A percentile compares a stretch with the other conserved stretches of the same genome.
Conservation (phyloP, 2,113 vertebrate species). For the Fulmarus glacialis region DNA sequence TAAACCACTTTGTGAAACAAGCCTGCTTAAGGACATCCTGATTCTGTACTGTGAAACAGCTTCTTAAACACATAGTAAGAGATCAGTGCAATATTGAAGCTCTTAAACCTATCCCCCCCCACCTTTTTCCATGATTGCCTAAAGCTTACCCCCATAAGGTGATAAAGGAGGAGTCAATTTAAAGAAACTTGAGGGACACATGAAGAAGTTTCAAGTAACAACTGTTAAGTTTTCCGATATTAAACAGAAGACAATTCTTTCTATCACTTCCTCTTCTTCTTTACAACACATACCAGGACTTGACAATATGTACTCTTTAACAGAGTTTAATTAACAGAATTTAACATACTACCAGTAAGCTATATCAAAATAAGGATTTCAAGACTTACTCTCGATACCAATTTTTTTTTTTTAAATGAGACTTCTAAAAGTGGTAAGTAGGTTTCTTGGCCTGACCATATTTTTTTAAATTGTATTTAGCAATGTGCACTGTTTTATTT, state of each 20-base stretch:
- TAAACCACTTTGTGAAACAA: not conserved
- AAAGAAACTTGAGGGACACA: not conserved
- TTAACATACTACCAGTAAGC: not conserved
- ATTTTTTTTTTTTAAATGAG: not conserved
- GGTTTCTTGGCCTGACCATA: not conserved
- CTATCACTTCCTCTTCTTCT: not conserved
- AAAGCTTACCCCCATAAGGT: not conserved
- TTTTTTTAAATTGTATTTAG: not conserved
- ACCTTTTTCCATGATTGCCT: not conserved
- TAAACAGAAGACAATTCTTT: not conserved
- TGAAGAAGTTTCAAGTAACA: not conserved
- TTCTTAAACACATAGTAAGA: not conserved
- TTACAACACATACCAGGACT: not conserved
- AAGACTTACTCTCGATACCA: not conserved
- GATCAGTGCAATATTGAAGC: not conserved
- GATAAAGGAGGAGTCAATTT: not conserved
- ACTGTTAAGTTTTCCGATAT: not conserved
- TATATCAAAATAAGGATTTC: not conserved
- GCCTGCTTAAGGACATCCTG: accelerated
- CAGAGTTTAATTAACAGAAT: not conserved
- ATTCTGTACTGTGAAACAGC: not conserved
- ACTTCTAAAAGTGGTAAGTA: not conserved
- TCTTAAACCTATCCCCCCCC: not conserved
- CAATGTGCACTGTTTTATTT: not conserved
- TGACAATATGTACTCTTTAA: not conserved